These are phyloP conservation scores for Rhorus exstirpatorius DNA, from an alignment of 2,888 invertebrate genomes.

Conservation along the genomic window DNA sequence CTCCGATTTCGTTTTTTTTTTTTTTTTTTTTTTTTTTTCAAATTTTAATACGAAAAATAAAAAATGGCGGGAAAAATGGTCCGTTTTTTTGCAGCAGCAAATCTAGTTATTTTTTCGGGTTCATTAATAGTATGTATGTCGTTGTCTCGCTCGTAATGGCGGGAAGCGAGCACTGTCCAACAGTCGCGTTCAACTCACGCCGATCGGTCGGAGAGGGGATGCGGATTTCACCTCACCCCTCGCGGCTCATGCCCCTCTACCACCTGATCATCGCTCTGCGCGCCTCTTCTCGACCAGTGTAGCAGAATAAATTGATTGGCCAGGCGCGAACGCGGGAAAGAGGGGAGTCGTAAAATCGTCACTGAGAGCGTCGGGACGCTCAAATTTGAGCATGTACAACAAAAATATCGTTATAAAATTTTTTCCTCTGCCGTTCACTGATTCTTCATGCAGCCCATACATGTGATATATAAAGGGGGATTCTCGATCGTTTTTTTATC, in stretches of 20 bases:
- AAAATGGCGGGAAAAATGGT: not conserved
- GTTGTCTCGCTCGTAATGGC: constrained; percentile 68
- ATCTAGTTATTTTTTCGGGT: not conserved
- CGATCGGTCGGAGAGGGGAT: not conserved
- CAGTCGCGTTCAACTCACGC: constrained; percentile 36
- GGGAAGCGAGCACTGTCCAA: constrained; percentile 61
- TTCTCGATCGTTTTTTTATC: too few relatives aligned
- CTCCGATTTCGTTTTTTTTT: too few relatives aligned
- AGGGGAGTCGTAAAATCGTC: constrained; percentile 53
- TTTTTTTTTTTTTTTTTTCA: too few relatives aligned
- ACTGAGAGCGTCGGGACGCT: constrained; percentile 49
- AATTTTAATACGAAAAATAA: not conserved
- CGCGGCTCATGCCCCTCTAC: constrained; percentile 33
- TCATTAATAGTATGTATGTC: constrained; percentile 39
- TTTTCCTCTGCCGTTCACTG: not conserved
- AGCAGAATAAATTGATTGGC: constrained; percentile 69
- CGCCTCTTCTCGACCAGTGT: constrained; percentile 46
- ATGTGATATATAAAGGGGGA: not conserved
- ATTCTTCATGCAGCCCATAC: not conserved
- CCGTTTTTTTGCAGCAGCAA: not conserved
- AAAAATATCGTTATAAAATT: not conserved
- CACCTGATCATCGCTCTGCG: constrained; percentile 48
- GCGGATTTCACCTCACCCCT: constrained; percentile 7
- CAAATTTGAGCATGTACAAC: constrained; percentile 28
- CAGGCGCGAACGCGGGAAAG: constrained; percentile 29